Evolutionary conservation across 2,888 invertebrate species (phyloP).

Genomic region (Watsonalla binaria): DNA sequence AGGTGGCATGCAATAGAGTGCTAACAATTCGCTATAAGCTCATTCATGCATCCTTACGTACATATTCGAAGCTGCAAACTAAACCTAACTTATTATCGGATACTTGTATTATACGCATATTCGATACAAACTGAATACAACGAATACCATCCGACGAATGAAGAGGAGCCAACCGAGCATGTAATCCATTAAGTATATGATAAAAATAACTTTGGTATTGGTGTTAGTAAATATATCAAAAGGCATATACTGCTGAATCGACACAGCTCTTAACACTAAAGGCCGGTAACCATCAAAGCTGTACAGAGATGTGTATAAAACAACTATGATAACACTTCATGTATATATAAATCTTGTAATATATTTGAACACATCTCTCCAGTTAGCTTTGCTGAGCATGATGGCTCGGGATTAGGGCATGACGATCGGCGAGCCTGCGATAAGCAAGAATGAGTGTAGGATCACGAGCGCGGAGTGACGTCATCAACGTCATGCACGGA

Average conservation of each 20-base stretch:
- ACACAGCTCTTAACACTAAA: constrained; percentile 6
- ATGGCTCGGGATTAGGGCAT: background rate
- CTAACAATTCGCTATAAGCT: too few relatives aligned
- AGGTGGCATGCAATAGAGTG: too few relatives aligned
- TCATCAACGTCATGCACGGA: too few relatives aligned
- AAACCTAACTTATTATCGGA: too few relatives aligned
- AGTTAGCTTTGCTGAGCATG: background rate
- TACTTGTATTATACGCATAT: too few relatives aligned
- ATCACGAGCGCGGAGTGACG: too few relatives aligned
- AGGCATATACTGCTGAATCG: constrained; percentile 30
- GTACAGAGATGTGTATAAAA: constrained; percentile 1
- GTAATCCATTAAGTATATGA: constrained; percentile 45
- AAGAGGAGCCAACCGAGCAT: constrained; percentile 38
- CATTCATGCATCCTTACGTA: too few relatives aligned
- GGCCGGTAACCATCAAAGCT: background rate
- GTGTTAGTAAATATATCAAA: constrained; percentile 48
- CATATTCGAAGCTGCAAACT: too few relatives aligned
- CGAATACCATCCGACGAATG: constrained; percentile 14
- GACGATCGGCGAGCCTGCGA: background rate
- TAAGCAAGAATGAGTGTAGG: too few relatives aligned
- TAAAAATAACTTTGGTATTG: constrained; percentile 74
- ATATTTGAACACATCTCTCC: background rate
- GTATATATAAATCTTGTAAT: background rate
- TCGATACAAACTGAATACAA: background rate
- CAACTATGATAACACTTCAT: background rate